Evolutionary conservation across 37 sponge, comb jelly and placozoan species (phyloP), one percentile per base, ranked within the genome.

Genomic region (Axinella damicornis): DNA sequence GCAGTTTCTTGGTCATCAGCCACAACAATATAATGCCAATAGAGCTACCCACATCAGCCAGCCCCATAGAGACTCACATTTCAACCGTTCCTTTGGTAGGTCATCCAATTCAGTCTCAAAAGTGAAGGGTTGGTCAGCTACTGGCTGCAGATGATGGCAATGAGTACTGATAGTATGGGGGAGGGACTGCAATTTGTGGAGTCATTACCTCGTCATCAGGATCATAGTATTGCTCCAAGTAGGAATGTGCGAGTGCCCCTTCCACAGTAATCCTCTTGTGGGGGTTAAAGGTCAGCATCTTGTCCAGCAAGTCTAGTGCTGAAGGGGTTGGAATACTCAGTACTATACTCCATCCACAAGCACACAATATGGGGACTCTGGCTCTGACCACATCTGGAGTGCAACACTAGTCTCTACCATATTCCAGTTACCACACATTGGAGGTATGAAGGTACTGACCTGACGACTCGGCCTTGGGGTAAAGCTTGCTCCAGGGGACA

Each of bases 171-270:
- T 27, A 61, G 62, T 61, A 61, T 22, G 27, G 62, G 27, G 62
- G 27, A 25, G 27, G n/a, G n/a, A 27, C n/a, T n/a, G n/a, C 62
- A 22, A 61, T 61, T 53, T 12, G 25, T 36, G 66, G 21, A 71
- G 69, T 36, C 28, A 76, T 72, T 40, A 94, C 97, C 89, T 98
- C 99, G 83, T 98, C 99, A 54, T 90, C 87, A 20, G 99, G 99
- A 57, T 98, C 99, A 88, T 98, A 98, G 88, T 96, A 98, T 83
- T 98, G 99, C 65, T 89, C 91, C 35, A 98, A 80, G 69, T 98
- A 98, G 21, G 95, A 92, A 53, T 98, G 96, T 19, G 93, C 95
- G 55, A 98, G 78, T 19, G 97, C 97, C 38, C 92, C 87, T 58
- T 96, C 96, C 33, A 98, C 95, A 38, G 90, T 89, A 53, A 98